These are phyloP conservation scores for Protomyctophum bolini DNA, from an alignment of 2,113 vertebrate genomes.

Conservation along the genomic window DNA sequence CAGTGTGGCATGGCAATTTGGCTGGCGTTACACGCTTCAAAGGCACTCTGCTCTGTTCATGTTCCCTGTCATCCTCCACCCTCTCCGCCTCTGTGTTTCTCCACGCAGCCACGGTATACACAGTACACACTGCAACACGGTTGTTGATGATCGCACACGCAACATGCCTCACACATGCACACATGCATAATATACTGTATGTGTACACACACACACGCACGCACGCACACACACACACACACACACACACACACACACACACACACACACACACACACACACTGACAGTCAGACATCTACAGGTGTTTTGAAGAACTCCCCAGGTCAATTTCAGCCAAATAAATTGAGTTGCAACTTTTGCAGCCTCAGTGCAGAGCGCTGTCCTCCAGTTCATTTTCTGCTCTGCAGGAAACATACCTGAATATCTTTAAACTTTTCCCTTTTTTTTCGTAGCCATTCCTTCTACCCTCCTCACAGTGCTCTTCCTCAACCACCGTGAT, in stretches of 20 bases:
- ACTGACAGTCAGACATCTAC: neutral
- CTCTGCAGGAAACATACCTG: constrained; percentile 21
- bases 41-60: neutral
- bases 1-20: constrained; percentile 15
- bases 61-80: neutral
- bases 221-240: neutral
- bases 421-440: constrained; percentile 1
- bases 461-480: neutral
- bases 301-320: constrained; percentile 15
- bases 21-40: neutral
- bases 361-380: constrained; percentile 12
- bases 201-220: neutral
- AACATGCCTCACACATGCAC: neutral
- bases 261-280: neutral
- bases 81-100: neutral
- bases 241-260: neutral
- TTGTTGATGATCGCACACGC: neutral
- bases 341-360: constrained; percentile 41
- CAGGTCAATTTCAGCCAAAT: constrained; percentile 46
- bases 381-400: constrained; percentile 29
- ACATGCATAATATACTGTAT: neutral
- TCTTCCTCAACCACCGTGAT: too few relatives aligned
- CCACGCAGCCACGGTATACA: too few relatives aligned
- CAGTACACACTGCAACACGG: neutral
- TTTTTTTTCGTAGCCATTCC: neutral